Evolutionary conservation across 2,888 invertebrate genomes (phyloP), one percentile per base, ranked within the genome.

Genomic region (Rotaria socialis): DNA sequence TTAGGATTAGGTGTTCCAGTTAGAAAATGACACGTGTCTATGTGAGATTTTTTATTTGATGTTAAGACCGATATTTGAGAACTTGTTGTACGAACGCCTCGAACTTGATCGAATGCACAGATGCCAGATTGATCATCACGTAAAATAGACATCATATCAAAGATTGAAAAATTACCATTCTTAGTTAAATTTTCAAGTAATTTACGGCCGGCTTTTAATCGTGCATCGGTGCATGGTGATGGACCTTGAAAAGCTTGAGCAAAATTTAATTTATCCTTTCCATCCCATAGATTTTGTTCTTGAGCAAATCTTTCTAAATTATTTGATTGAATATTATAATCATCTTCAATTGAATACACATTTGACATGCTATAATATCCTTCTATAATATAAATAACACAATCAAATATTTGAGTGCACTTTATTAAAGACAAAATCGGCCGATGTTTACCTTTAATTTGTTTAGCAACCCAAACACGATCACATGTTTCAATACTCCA

Each of bases 1-100:
- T 92, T 92, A 2, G 95, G 94, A 91, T 95, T 94, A 0, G 95
- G 94, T 0, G 95, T 95, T 1, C 93, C 95, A 0, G 95, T 95
- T 89, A 95, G 94, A 95, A 95, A 95, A 90, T 95, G 95, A 85
- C 94, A 93, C 0, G 22, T 24, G 24, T 43, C 41, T 3, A 80
- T 24, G 43, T 80, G 41, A 67, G 67, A 27, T 11, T 93, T 93
- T 10, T 94, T 93, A 74, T 92, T 92, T 14, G 90, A 88, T 67
- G 89, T 89, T 35, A 90, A 52, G 60, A 93, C 92, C 3, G 94
- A 94, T 10, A 94, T 89, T 86, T 92, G 92, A 92, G 90, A 90
- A 67, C 89, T 89, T 14, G 89, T 89, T 47, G 75, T 27, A 14
- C 50, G 50, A 11, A 50, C 50, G 14, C 50, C 50, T 50, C 50